phyloP scores from a whole-genome alignment of 1,140 invertebrate genomes.

The Neodiprion fabricii region DNA sequence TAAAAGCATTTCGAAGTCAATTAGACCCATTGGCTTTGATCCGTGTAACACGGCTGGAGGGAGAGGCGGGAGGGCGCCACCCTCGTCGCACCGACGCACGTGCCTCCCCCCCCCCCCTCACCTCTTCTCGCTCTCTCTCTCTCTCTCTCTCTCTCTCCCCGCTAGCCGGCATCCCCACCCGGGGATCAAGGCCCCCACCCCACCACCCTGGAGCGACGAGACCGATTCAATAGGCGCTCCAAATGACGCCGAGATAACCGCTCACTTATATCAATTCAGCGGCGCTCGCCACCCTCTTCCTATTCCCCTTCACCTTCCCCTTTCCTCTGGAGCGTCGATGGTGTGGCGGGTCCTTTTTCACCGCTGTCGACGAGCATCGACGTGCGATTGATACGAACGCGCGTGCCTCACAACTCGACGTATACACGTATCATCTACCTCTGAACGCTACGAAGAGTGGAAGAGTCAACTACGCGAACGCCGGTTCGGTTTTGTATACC shows the following conservation, averaged over 20 bases:
- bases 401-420: background rate
- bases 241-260: constrained; percentile 63
- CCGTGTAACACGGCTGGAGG: constrained; percentile 31
- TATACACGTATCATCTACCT: too few relatives aligned
- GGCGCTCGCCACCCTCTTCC: constrained; percentile 28
- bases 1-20: constrained; percentile 36
- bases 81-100: constrained; percentile 4
- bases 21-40: constrained; percentile 49
- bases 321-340: constrained; percentile 21
- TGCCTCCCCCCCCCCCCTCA: background rate
- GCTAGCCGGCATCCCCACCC: constrained; percentile 18
- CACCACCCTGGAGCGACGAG: background rate
- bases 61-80: constrained; percentile 33
- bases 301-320: constrained; percentile 18
- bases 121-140: background rate
- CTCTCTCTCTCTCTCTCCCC: constrained; percentile 3
- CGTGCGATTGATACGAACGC: constrained; percentile 26
- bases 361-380: background rate
- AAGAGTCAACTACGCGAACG: too few relatives aligned
- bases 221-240: constrained; percentile 45
- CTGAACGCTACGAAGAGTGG: too few relatives aligned
- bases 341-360: background rate
- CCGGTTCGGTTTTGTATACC: too few relatives aligned
- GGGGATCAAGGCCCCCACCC: background rate
- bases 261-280: constrained; percentile 63